phyloP scores from a whole-genome alignment of 1,140 invertebrate species.

The Penaeus indicus region DNA sequence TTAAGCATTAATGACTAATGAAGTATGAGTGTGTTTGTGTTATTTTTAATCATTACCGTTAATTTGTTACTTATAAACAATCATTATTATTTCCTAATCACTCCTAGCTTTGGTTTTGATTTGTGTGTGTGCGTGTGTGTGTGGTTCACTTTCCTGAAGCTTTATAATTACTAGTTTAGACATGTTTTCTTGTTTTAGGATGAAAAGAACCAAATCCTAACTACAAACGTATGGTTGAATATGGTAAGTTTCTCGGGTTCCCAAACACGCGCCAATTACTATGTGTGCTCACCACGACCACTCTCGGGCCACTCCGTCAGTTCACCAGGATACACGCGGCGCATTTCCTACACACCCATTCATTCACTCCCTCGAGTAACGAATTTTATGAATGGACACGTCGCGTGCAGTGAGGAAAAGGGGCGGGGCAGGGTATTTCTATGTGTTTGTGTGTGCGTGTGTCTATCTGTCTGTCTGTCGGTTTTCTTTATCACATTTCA shows the following conservation, averaged over 20 bases:
- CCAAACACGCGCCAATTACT: slow-evolving; percentile 50
- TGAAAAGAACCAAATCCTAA: slow-evolving; percentile 78
- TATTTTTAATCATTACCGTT: neutral
- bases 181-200: slow-evolving; percentile 72
- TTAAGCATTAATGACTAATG: neutral
- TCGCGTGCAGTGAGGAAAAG: too few species aligned
- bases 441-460: too few species aligned
- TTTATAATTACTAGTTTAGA: slow-evolving; percentile 64
- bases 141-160: slow-evolving; percentile 50
- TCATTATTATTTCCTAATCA: slow-evolving; percentile 41
- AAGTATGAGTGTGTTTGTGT: neutral
- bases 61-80: too few species aligned
- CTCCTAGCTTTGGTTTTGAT: slow-evolving; percentile 40
- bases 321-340: too few species aligned
- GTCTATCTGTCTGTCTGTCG: too few species aligned
- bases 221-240: slow-evolving; percentile 76
- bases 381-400: too few species aligned
- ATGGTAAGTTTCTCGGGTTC: slow-evolving; percentile 72
- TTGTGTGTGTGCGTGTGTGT: slow-evolving; percentile 4
- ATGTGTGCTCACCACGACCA: slow-evolving; percentile 62
- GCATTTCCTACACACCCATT: too few species aligned
- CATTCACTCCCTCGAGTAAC: too few species aligned
- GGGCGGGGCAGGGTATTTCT: too few species aligned
- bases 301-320: slow-evolving; percentile 36
- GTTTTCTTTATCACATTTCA: too few species aligned